A percentile compares a stretch with the other conserved stretches of the same genome.
These are phyloP conservation scores for Xestia xanthographa DNA, from an alignment of 2,888 invertebrate genomes.

Conservation along the genomic window DNA sequence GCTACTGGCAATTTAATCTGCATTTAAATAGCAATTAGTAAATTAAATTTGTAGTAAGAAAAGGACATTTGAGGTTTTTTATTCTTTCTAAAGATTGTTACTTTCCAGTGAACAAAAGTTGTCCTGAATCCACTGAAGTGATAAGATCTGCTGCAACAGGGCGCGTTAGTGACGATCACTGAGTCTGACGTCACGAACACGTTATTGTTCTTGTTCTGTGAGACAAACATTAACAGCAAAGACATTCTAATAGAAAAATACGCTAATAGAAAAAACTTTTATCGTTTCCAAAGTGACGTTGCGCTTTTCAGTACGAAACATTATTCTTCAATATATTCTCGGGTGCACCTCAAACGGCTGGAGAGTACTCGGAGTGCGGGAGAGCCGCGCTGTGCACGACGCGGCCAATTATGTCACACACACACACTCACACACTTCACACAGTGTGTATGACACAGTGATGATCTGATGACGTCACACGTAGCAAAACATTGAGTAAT, in stretches of 20 bases:
- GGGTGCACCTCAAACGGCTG: neutral
- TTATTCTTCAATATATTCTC: neutral
- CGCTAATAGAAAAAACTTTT: too few species aligned
- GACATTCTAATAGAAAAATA: neutral
- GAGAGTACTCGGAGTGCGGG: slow-evolving; percentile 2
- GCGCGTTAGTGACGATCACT: neutral
- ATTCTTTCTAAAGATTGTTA: slow-evolving; percentile 4
- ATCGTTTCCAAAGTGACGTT: neutral
- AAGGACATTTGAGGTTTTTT: neutral
- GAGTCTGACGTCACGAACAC: neutral
- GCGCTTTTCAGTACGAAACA: neutral
- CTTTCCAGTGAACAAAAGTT: neutral
- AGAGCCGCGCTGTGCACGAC: neutral
- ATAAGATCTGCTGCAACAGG: neutral
- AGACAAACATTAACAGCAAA: neutral
- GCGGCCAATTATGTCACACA: slow-evolving; percentile 1
- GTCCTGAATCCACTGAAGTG: neutral
- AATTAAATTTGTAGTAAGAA: slow-evolving; percentile 31
- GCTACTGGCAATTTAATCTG: neutral
- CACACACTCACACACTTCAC: neutral
- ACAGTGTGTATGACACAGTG: neutral
- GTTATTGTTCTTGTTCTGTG: neutral
- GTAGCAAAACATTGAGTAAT: neutral
- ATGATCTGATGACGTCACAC: neutral
- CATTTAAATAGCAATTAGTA: slow-evolving; percentile 23